A percentile compares a stretch with the other conserved stretches of the same genome.
phyloP scores from a whole-genome alignment of 2,113 vertebrate genomes.

The Mormyrus iriodes region DNA sequence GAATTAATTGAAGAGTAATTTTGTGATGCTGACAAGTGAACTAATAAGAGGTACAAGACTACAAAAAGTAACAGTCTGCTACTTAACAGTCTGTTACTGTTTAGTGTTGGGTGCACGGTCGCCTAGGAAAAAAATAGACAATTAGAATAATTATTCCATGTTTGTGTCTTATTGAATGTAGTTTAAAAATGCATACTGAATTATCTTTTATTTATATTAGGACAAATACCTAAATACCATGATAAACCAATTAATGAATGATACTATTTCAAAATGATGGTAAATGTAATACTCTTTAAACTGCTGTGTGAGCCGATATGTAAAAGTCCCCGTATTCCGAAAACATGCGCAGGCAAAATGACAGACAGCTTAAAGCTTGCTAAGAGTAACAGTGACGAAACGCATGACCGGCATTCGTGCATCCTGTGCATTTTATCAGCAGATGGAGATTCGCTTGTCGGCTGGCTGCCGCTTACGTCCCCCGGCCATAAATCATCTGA shows the following conservation, averaged over 20 bases:
- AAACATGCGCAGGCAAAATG: neutral
- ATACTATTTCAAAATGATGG: neutral
- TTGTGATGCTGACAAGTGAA: neutral
- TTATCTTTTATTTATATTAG: neutral
- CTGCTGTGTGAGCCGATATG: neutral
- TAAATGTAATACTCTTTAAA: neutral
- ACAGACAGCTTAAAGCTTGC: neutral
- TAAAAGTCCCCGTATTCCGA: neutral
- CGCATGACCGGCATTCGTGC: neutral
- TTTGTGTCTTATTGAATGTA: neutral
- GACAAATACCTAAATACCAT: neutral
- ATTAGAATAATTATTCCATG: neutral
- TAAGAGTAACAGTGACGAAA: neutral
- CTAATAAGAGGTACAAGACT: neutral
- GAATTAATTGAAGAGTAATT: neutral
- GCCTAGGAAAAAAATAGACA: neutral
- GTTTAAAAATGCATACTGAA: neutral
- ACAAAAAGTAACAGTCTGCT: neutral
- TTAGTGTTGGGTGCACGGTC: neutral
- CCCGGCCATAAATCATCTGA: constrained; percentile 35
- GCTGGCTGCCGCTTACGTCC: neutral
- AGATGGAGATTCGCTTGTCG: constrained; percentile 12
- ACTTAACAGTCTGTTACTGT: too few species aligned
- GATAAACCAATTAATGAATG: neutral
- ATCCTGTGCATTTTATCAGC: neutral